Percentiles rank a stretch among this genome's conserved stretches.
phyloP scores from a whole-genome alignment of 2,113 vertebrate species.

The Prolemur simus region DNA sequence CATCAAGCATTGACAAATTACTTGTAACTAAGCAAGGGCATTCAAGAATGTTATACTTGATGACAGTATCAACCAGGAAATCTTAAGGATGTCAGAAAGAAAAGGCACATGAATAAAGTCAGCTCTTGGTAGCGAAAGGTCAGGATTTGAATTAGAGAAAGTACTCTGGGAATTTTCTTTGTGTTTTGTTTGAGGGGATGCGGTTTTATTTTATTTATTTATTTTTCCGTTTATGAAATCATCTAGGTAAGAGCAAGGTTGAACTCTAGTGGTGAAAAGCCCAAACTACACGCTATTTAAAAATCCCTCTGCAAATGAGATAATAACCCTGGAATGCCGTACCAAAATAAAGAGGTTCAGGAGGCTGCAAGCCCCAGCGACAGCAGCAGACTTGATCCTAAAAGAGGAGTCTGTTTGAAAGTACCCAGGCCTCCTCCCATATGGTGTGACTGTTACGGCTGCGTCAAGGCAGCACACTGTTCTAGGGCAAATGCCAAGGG shows the following conservation, averaged over 20 bases:
- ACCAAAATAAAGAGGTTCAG: conserved; percentile 13
- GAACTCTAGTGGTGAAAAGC: conserved; percentile 89
- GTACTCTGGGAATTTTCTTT: conserved; percentile 2
- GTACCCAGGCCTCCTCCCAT: conserved; percentile 29
- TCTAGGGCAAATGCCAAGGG: conserved; percentile 62
- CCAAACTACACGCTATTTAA: conserved; percentile 55
- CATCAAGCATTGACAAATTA: conserved; percentile 25
- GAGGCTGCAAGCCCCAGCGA: background rate
- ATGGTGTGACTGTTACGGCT: conserved; percentile 31
- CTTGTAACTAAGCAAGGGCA: background rate
- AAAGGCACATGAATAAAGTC: background rate
- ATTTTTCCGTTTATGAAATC: background rate
- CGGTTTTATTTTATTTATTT: background rate
- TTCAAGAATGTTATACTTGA: background rate
- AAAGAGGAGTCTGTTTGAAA: conserved; percentile 56
- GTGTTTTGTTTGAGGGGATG: background rate
- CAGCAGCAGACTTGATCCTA: conserved; percentile 14
- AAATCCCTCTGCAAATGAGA: background rate
- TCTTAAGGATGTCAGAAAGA: background rate
- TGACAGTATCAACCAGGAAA: background rate
- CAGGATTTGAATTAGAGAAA: conserved; percentile 28
- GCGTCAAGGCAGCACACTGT: conserved; percentile 22
- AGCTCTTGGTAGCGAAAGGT: conserved; percentile 48
- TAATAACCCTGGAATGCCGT: conserved; percentile 28
- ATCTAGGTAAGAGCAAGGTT: conserved; percentile 88